Percentiles rank a stretch among this genome's conserved stretches.
These are phyloP conservation scores for Monochamus alternatus DNA, from an alignment of 2,888 invertebrate genomes.

Conservation along the genomic window DNA sequence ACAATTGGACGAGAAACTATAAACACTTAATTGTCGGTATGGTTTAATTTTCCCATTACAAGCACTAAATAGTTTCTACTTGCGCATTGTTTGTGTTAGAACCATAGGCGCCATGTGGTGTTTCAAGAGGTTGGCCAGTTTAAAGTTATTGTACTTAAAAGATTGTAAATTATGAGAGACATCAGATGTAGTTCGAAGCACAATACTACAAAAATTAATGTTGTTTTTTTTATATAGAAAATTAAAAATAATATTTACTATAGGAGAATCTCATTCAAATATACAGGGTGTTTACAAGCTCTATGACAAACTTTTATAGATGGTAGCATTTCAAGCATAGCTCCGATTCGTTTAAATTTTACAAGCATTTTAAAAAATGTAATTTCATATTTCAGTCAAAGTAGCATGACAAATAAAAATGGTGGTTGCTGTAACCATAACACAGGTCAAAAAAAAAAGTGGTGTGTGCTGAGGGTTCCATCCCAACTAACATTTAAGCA, in stretches of 20 bases:
- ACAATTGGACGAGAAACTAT: neutral
- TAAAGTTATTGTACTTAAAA: neutral
- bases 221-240: neutral
- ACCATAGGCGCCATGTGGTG: slow-evolving; percentile 21
- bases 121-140: neutral
- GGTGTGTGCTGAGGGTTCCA: too few species aligned
- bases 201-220: neutral
- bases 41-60: slow-evolving; percentile 21
- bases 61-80: slow-evolving; percentile 20
- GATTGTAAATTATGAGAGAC: neutral
- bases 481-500: too few species aligned
- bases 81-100: slow-evolving; percentile 15
- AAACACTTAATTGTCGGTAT: slow-evolving; percentile 27
- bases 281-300: too few species aligned
- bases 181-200: neutral
- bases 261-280: too few species aligned
- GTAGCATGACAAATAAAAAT: too few species aligned
- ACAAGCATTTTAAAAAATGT: too few species aligned
- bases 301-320: too few species aligned
- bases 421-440: too few species aligned
- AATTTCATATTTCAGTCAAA: too few species aligned
- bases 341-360: too few species aligned
- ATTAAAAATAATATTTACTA: neutral
- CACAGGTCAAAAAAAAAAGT: too few species aligned
- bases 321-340: too few species aligned